Evolutionary conservation across 2,113 vertebrate genomes (phyloP).

Genomic region (Thryonomys swinderianus): DNA sequence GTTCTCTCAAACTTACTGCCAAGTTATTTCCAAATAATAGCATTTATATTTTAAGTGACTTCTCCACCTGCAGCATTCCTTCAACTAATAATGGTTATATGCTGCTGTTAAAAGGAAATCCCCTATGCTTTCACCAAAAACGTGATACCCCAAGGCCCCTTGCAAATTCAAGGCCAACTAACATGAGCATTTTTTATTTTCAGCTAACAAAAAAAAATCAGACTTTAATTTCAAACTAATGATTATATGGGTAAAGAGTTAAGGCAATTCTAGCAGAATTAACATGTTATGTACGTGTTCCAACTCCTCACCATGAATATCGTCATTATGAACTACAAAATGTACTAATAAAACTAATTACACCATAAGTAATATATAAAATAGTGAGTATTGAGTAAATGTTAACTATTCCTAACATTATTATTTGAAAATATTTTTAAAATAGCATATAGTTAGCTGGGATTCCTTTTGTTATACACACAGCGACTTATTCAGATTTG

Average conservation of each 20-base stretch:
- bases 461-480: neutral
- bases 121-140: neutral
- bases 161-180: neutral
- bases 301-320: neutral
- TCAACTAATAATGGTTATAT: neutral
- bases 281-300: neutral
- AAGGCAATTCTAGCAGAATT: neutral
- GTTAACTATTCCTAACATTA: neutral
- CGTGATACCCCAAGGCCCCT: neutral
- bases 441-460: neutral
- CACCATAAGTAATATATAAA: neutral
- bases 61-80: neutral
- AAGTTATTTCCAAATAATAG: neutral
- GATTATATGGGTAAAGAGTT: neutral
- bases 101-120: neutral
- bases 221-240: conserved; percentile 44
- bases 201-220: conserved; percentile 3
- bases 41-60: conserved; percentile 35
- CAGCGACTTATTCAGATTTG: neutral
- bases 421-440: neutral
- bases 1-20: neutral
- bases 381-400: neutral
- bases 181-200: neutral
- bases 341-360: neutral
- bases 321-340: neutral